phyloP scores from a whole-genome alignment of 2,797 vertebrate species.

The Hypotaenidia philippensis region DNA sequence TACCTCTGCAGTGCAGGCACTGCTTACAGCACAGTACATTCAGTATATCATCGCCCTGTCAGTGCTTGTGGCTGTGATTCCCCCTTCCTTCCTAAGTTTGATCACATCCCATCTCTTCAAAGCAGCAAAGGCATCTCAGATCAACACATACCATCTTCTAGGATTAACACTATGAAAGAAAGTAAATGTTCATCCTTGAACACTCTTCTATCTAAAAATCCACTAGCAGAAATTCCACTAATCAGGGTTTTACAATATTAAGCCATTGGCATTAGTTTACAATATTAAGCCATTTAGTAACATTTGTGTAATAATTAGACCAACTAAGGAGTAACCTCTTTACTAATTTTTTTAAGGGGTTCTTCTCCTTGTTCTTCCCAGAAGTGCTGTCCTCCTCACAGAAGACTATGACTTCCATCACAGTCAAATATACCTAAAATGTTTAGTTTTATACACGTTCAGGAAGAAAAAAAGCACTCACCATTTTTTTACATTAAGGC shows the following conservation, averaged over 20 bases:
- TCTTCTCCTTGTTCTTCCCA: background rate
- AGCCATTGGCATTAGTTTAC: background rate
- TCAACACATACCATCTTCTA: background rate
- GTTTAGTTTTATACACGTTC: background rate
- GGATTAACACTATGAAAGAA: background rate
- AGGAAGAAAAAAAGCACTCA: background rate
- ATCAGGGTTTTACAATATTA: background rate
- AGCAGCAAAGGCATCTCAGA: background rate
- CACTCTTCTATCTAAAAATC: background rate
- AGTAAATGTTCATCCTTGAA: background rate
- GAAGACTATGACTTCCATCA: background rate
- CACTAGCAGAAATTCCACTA: background rate
- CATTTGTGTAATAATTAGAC: background rate
- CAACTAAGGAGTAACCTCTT: background rate
- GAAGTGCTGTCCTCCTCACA: background rate
- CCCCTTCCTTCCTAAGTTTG: background rate
- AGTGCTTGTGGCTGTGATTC: background rate
- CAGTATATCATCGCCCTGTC: background rate
- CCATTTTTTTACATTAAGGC: background rate
- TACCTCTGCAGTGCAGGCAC: conserved; percentile 95
- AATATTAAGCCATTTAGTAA: background rate
- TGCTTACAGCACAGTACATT: conserved; percentile 92
- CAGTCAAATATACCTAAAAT: background rate
- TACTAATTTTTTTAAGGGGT: background rate
- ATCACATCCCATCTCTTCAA: background rate